Percentiles rank a stretch among this genome's conserved stretches.
phyloP scores from a whole-genome alignment of 1,140 invertebrate genomes.

The Aphelinus atriplicis region DNA sequence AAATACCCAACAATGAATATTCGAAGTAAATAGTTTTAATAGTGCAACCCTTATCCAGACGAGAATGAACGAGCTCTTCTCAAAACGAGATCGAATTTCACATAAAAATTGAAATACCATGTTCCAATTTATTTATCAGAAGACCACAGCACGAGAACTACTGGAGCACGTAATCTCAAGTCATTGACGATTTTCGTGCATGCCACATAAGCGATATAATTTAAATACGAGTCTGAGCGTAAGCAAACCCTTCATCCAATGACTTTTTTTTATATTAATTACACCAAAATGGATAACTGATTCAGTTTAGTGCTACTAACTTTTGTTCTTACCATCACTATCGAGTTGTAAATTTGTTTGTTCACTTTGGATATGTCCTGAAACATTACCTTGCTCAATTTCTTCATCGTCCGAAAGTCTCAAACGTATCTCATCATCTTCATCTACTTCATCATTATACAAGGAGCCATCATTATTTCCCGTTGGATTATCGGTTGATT shows the following conservation, averaged over 20 bases:
- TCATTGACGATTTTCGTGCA: too few species aligned
- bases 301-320: conserved; percentile 24
- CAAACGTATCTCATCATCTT: conserved; percentile 60
- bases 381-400: conserved; percentile 42
- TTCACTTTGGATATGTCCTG: conserved; percentile 11
- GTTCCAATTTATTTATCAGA: too few species aligned
- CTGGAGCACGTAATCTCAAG: too few species aligned
- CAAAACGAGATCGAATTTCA: too few species aligned
- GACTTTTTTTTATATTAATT: conserved; percentile 9
- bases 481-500: conserved; percentile 49
- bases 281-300: background rate
- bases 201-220: too few species aligned
- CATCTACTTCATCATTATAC: conserved; percentile 53
- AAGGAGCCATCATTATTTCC: conserved; percentile 54
- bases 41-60: too few species aligned
- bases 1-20: too few species aligned
- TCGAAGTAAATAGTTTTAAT: too few species aligned
- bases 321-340: conserved; percentile 30
- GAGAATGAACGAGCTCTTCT: too few species aligned
- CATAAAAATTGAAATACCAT: too few species aligned
- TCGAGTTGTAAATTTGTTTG: conserved; percentile 22
- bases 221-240: too few species aligned
- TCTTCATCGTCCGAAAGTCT: conserved; percentile 61
- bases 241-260: background rate
- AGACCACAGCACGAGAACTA: too few species aligned